Conservation (phyloP, 37 sponge, comb jelly and placozoan species). For the Amphimedon queenslandica region DNA sequence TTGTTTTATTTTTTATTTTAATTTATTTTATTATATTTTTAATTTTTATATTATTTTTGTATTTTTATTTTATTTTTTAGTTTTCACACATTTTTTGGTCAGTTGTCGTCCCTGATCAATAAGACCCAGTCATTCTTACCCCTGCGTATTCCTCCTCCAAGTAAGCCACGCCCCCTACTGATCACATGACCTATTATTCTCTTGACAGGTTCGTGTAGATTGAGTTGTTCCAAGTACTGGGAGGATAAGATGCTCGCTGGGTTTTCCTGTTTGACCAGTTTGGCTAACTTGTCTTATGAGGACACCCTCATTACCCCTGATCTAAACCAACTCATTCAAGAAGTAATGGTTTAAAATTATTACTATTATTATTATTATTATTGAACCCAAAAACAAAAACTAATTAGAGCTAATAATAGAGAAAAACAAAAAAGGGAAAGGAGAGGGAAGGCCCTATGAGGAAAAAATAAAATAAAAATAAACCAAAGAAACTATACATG, state of each 20-base stretch:
- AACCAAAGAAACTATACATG: too few species aligned
- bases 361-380: too few species aligned
- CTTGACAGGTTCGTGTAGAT: background rate
- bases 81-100: background rate
- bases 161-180: too few species aligned
- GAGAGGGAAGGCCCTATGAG: too few species aligned
- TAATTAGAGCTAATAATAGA: too few species aligned
- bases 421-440: too few species aligned
- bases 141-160: background rate
- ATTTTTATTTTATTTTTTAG: background rate
- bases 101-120: background rate
- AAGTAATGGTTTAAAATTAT: slow-evolving; percentile 26
- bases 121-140: background rate
- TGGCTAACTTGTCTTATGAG: slow-evolving; percentile 8
- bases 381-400: too few species aligned
- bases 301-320: slow-evolving; percentile 19
- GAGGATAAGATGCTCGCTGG: slow-evolving; percentile 65
- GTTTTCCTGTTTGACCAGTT: slow-evolving; percentile 37
- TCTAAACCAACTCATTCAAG: slow-evolving; percentile 2
- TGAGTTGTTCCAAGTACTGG: slow-evolving; percentile 24
- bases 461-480: too few species aligned
- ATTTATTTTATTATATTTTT: too few species aligned
- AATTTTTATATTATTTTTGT: too few species aligned
- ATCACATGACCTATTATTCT: too few species aligned
- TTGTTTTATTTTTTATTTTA: too few species aligned